These are phyloP conservation scores for Diuraphis noxia DNA, from an alignment of 1,140 invertebrate genomes.

Conservation along the genomic window DNA sequence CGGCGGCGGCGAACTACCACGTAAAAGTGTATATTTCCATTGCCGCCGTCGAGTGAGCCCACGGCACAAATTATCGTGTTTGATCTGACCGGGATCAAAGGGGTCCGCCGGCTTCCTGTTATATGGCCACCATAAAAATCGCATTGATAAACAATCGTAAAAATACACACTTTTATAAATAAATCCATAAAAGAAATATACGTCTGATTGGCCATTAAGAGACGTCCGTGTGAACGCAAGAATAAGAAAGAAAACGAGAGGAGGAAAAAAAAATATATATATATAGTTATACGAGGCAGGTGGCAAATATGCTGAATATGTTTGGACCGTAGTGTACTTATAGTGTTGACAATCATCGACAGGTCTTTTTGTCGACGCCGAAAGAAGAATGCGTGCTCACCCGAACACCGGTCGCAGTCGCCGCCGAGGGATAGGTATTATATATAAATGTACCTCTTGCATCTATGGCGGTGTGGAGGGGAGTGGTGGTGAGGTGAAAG, in stretches of 20 bases:
- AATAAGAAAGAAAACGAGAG: constrained; percentile 13
- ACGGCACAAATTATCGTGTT: constrained; percentile 53
- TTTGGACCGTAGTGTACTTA: constrained; percentile 28
- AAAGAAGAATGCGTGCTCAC: constrained; percentile 40
- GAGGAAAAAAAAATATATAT: neutral
- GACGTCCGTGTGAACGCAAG: constrained; percentile 4
- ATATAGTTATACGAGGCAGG: constrained; percentile 42
- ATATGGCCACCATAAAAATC: constrained; percentile 51
- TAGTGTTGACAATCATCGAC: constrained; percentile 52
- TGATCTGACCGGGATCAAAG: constrained; percentile 53
- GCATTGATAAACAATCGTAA: constrained; percentile 54
- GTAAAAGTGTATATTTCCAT: constrained; percentile 12
- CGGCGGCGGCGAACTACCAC: neutral
- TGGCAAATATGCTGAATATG: constrained; percentile 52
- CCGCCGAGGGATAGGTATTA: neutral
- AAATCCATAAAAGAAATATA: constrained; percentile 53
- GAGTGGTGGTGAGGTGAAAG: neutral
- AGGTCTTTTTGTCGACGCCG: constrained; percentile 50
- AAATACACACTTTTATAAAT: constrained; percentile 53
- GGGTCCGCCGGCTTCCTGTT: constrained; percentile 53
- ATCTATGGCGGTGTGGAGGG: no score
- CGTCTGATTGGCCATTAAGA: constrained; percentile 42
- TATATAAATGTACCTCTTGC: neutral
- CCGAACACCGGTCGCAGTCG: constrained; percentile 15
- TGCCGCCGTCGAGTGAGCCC: constrained; percentile 6